phyloP scores from a whole-genome alignment of 2,888 invertebrate species.

The Melolontha melolontha region DNA sequence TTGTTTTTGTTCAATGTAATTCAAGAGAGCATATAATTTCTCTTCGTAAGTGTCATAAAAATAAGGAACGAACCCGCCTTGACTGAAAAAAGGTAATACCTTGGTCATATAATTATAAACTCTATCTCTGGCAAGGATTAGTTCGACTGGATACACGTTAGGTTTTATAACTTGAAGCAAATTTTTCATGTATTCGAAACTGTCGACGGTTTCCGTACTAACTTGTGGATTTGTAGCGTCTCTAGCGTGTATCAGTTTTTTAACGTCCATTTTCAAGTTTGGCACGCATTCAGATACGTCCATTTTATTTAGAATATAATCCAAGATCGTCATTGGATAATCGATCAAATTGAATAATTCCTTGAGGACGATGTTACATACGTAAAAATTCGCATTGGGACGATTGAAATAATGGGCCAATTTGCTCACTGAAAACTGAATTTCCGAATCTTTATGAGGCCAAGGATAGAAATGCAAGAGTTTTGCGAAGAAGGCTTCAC shows the following conservation, averaged over 20 bases:
- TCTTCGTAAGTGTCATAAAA: slow-evolving; percentile 11
- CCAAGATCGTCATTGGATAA: slow-evolving; percentile 1
- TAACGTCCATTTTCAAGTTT: not conserved
- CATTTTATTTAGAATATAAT: slow-evolving; percentile 20
- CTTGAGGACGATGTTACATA: not conserved
- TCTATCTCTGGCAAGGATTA: slow-evolving; percentile 6
- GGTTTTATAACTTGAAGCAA: not conserved
- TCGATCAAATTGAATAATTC: not conserved
- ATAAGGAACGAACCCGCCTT: not conserved
- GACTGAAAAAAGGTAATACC: not conserved
- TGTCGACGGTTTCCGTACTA: not conserved
- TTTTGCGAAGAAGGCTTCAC: slow-evolving; percentile 10
- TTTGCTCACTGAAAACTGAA: not conserved
- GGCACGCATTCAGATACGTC: not conserved
- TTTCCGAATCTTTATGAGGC: not conserved
- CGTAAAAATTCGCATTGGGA: not conserved
- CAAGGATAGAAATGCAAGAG: slow-evolving; percentile 22
- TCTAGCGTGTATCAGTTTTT: not conserved
- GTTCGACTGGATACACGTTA: not conserved
- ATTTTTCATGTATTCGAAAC: not conserved
- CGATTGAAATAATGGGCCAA: slow-evolving; percentile 4
- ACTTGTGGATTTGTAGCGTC: no score
- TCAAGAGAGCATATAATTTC: slow-evolving; percentile 11
- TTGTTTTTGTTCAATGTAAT: not conserved
- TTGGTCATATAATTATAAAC: not conserved